Evolutionary conservation across 2,888 invertebrate species (phyloP), one percentile per base, ranked within the genome.

Genomic region (Hypolimnas misippus): DNA sequence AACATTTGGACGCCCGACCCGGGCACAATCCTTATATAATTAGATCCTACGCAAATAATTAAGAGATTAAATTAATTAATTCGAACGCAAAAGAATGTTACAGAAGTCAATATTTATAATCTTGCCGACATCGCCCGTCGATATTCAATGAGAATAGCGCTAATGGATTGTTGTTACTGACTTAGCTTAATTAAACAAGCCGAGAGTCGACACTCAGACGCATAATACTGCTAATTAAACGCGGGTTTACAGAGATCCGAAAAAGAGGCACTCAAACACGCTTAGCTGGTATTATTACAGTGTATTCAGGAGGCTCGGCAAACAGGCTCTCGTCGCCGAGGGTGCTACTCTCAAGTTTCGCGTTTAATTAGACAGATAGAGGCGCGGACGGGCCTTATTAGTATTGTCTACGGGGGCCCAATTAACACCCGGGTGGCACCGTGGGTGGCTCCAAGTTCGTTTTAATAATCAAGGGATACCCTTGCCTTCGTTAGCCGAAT

Each of bases 381-480:
- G 83, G 87, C 90, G 88, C 90, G 90, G 89, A 88, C 90, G 87
- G 84, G 89, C 87, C 91, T 92, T 92, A 92, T 92, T 92, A 92
- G 91, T 91, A 92, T 92, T 92, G 91, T 92, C 91, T 92, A 89
- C 90, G 89, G 91, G 89, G 88, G 90, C 90, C 90, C 91, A 92
- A 92, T 91, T 91, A 92, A 90, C 92, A 88, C 92, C 84, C 83
- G 83, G 86, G 83, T 77, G 87, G 81, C 83, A 81, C 83, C 82
- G 87, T 86, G 87, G 89, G 87, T 86, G 89, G 89, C 77, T 79
- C 82, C 82, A 79, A 86, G 83, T 86, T 88, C 87, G 86, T 89
- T 92, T 90, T 90, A 88, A 91, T 91, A 90, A 92, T 89, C 88
- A 89, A 88, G 85, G 88, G 89, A 89, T 85, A 86, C 86, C 87